Percentiles rank a stretch among this genome's conserved stretches.
phyloP scores from a whole-genome alignment of 2,888 invertebrate genomes.

The Melangyna quadrimaculata region DNA sequence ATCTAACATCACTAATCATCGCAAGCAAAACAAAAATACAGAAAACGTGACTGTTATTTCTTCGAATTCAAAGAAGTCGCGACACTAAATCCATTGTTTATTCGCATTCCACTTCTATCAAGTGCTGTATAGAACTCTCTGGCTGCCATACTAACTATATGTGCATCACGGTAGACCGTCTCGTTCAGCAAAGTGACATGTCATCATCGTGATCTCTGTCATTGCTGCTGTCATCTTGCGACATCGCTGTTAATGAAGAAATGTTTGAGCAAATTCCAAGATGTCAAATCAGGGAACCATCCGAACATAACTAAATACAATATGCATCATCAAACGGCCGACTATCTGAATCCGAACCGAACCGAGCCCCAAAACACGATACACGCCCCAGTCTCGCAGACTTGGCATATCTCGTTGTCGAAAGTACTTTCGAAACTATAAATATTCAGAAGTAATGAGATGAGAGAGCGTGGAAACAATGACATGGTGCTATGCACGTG shows the following conservation, averaged over 20 bases:
- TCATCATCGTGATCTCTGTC: constrained; percentile 40
- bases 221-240: constrained; percentile 46
- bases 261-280: constrained; percentile 67
- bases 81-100: constrained; percentile 30
- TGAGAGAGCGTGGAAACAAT: constrained; percentile 70
- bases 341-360: constrained; percentile 3
- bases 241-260: constrained; percentile 67
- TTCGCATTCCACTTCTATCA: not conserved
- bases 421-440: constrained; percentile 58
- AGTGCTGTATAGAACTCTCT: not conserved
- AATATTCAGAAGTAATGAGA: constrained; percentile 66
- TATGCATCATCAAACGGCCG: constrained; percentile 54
- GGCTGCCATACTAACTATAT: not conserved
- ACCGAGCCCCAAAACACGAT: not conserved
- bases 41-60: constrained; percentile 55
- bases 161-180: too few relatives aligned
- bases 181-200: constrained; percentile 52
- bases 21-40: not conserved
- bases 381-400: not conserved
- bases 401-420: not conserved
- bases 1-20: constrained; percentile 44
- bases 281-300: constrained; percentile 66
- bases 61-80: constrained; percentile 21
- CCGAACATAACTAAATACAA: constrained; percentile 65
- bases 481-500: constrained; percentile 70